A percentile compares a stretch with the other conserved stretches of the same genome.
These are phyloP conservation scores for Xestia rhomboidea DNA, from an alignment of 2,888 invertebrate genomes.

Conservation along the genomic window DNA sequence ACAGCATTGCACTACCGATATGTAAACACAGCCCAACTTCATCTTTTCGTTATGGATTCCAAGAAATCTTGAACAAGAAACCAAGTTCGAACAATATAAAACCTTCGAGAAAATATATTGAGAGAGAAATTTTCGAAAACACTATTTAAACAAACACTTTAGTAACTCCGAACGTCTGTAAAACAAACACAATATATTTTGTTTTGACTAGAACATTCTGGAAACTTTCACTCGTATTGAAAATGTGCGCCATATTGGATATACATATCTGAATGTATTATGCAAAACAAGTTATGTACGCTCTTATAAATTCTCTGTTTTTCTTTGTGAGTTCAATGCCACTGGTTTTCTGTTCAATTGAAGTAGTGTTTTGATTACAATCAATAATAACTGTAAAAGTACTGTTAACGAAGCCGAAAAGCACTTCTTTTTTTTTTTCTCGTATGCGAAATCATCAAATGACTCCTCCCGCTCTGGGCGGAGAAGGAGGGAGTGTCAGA, in stretches of 20 bases:
- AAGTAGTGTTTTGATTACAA: neutral
- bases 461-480: no score
- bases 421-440: no score
- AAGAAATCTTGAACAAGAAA: neutral
- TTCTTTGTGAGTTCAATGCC: slow-evolving; percentile 43
- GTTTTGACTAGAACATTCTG: slow-evolving; percentile 57
- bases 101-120: slow-evolving; percentile 13
- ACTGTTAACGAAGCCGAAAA: no score
- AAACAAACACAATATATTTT: slow-evolving; percentile 64
- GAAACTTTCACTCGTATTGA: slow-evolving; percentile 70
- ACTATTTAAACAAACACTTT: slow-evolving; percentile 37
- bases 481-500: no score
- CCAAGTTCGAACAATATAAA: slow-evolving; percentile 9
- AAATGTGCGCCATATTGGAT: slow-evolving; percentile 76
- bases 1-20: neutral
- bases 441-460: no score
- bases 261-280: slow-evolving; percentile 80
- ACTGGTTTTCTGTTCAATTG: slow-evolving; percentile 8
- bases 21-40: neutral
- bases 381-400: neutral
- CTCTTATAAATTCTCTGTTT: slow-evolving; percentile 28
- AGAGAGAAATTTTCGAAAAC: slow-evolving; percentile 25
- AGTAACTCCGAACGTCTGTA: slow-evolving; percentile 40
- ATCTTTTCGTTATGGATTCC: neutral
- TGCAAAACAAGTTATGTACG: slow-evolving; percentile 69